Conservation (phyloP, 2,797 vertebrate species). For the Clarias laeviceps region DNA sequence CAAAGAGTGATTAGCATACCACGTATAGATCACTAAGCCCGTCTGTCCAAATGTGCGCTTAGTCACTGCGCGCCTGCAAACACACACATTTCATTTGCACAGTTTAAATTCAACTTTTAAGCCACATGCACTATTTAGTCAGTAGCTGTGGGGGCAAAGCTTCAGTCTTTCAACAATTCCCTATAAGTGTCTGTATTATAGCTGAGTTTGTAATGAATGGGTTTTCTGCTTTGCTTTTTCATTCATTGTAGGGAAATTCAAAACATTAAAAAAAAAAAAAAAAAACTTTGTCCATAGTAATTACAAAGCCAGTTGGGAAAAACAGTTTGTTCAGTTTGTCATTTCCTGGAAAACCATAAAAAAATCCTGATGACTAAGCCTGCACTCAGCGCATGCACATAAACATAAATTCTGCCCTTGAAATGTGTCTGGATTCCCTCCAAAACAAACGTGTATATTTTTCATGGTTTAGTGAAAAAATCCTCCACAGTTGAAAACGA, state of each 20-base stretch:
- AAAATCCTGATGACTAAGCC: not conserved
- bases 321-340: not conserved
- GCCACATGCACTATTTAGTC: not conserved
- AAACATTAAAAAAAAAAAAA: not conserved
- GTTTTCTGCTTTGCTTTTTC: not conserved
- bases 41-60: slow-evolving; percentile 98
- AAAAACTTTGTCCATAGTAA: not conserved
- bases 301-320: slow-evolving; percentile 7
- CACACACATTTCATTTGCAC: slow-evolving; percentile 15
- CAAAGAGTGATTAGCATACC: slow-evolving; percentile 94
- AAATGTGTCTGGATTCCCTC: not conserved
- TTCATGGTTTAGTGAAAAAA: not conserved
- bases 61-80: slow-evolving; percentile 89
- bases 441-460: not conserved
- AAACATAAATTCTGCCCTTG: not conserved
- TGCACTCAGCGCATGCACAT: not conserved
- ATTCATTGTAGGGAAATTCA: not conserved
- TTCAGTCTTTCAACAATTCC: not conserved
- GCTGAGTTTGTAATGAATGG: not conserved
- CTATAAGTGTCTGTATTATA: not conserved
- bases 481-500: not conserved
- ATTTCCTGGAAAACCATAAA: slow-evolving; percentile 4
- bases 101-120: not conserved
- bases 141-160: not conserved
- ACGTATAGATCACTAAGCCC: slow-evolving; percentile 95